phyloP scores from a whole-genome alignment of 2,888 invertebrate genomes.

The Dolomedes plantarius region DNA sequence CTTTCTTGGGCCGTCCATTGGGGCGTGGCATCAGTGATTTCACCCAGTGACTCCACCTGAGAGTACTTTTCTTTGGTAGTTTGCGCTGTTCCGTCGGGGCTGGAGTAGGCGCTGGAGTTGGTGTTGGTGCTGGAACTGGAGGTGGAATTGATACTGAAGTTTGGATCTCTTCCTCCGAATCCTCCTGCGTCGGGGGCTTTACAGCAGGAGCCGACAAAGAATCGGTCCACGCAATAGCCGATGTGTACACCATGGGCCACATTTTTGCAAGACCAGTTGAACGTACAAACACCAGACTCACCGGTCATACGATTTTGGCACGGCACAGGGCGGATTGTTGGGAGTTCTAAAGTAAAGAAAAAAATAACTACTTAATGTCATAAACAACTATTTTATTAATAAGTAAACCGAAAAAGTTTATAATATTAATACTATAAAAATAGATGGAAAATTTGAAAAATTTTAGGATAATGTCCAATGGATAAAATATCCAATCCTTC shows the following conservation, averaged over 20 bases:
- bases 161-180: constrained; percentile 13
- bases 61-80: not conserved
- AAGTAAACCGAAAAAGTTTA: too few relatives aligned
- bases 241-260: constrained; percentile 67
- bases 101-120: not conserved
- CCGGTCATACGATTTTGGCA: constrained; percentile 51
- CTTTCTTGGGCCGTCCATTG: not conserved
- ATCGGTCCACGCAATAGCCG: constrained; percentile 63
- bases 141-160: too few relatives aligned
- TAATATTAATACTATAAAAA: too few relatives aligned
- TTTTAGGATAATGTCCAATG: too few relatives aligned
- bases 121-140: not conserved
- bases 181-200: constrained; percentile 26
- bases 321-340: constrained; percentile 34
- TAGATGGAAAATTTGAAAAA: too few relatives aligned
- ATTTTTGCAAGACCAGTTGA: constrained; percentile 50
- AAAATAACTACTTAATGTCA: not conserved
- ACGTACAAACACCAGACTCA: constrained; percentile 51
- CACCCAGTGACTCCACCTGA: not conserved
- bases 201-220: constrained; percentile 55
- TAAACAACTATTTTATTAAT: too few relatives aligned
- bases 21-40: not conserved
- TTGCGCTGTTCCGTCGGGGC: not conserved
- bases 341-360: constrained; percentile 28
- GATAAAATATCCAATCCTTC: too few relatives aligned